Base-by-base conservation (phyloP, 2,888 invertebrate genomes). In the Lagria hirta region DNA sequence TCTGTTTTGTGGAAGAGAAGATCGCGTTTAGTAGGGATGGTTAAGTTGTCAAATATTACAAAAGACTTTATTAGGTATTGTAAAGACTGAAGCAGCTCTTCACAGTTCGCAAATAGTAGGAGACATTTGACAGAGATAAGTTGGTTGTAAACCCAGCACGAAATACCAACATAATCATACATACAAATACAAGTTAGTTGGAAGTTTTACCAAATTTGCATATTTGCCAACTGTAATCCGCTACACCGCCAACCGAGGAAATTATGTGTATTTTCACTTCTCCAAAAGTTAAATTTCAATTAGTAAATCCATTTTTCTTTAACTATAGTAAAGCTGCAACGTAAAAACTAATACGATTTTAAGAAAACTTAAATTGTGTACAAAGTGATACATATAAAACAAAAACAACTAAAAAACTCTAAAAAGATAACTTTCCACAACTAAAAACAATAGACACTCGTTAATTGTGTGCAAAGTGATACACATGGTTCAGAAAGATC, bases 151-250 rank as follows among this genome's bases (percentile, higher is more conserved):
- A 49, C 42, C 41, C 44, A 30, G 36, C 43, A 48, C 38, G 52
- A 48, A 54, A 51, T 50, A 54, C 46, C 29, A 52, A 48, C 52
- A 48, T 55, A 57, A 58, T 58, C 58, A 51, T 46, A 52, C 50
- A 52, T 43, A 52, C 55, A 55, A 57, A 58, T 55, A 54, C 49
- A 54, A 52, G 48, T 55, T 34, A 35, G 52, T 45, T 45, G 43
- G 42, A 58, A 58, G 51, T 59, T 60, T 54, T 52, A 53, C 54
- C 26, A 52, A 51, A 60, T 60, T 60, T 55, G 57, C 60, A 60
- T 60, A 59, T 60, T 60, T 60, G 55, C 58, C 53, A 51, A 49
- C 48, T 49, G 54, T 54, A 57, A 57, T 55, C 52, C 56, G 49
- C 51, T 54, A 5, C 22, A 22, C 4, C n/a, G 29, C 16, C 10